Evolutionary conservation across 2,797 vertebrate genomes (phyloP).

Genomic region (Sciaenops ocellatus): DNA sequence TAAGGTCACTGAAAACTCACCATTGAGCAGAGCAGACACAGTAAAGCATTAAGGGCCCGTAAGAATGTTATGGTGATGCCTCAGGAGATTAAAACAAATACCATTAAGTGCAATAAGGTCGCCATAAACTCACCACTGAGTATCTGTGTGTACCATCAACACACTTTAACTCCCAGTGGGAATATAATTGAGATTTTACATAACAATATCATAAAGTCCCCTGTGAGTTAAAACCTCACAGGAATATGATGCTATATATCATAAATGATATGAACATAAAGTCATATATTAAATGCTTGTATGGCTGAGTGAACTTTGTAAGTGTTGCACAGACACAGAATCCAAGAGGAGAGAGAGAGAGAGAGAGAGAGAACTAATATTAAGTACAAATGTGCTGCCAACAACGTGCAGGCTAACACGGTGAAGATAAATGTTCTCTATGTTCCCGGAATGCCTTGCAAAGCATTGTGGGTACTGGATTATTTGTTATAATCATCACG

Average conservation of each 20-base stretch:
- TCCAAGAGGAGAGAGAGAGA: slow-evolving; percentile 28
- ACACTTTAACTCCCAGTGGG: slow-evolving; percentile 45
- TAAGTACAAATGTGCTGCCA: slow-evolving; percentile 37
- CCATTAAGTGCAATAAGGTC: slow-evolving; percentile 66
- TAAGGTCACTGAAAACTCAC: slow-evolving; percentile 65
- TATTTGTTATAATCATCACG: slow-evolving; percentile 2
- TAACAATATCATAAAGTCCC: slow-evolving; percentile 48
- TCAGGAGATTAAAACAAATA: slow-evolving; percentile 73
- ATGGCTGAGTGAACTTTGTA: slow-evolving; percentile 26
- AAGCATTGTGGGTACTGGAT: slow-evolving; percentile 41
- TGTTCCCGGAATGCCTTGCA: slow-evolving; percentile 41
- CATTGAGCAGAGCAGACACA: slow-evolving; percentile 29
- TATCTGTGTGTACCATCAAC: slow-evolving; percentile 51
- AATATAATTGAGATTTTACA: slow-evolving; percentile 43
- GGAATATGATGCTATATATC: not conserved
- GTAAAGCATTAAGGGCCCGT: slow-evolving; percentile 36
- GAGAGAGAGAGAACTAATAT: slow-evolving; percentile 1
- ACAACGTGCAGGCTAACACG: slow-evolving; percentile 19
- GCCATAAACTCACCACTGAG: slow-evolving; percentile 68
- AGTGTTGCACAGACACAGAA: slow-evolving; percentile 20
- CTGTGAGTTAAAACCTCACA: slow-evolving; percentile 9
- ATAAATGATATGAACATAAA: not conserved
- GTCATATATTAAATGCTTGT: not conserved
- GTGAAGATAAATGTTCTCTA: slow-evolving; percentile 34
- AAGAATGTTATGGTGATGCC: slow-evolving; percentile 61